Evolutionary conservation across 2,888 invertebrate genomes (phyloP), one percentile per base, ranked within the genome.

Genomic region (Peribatodes rhomboidaria): DNA sequence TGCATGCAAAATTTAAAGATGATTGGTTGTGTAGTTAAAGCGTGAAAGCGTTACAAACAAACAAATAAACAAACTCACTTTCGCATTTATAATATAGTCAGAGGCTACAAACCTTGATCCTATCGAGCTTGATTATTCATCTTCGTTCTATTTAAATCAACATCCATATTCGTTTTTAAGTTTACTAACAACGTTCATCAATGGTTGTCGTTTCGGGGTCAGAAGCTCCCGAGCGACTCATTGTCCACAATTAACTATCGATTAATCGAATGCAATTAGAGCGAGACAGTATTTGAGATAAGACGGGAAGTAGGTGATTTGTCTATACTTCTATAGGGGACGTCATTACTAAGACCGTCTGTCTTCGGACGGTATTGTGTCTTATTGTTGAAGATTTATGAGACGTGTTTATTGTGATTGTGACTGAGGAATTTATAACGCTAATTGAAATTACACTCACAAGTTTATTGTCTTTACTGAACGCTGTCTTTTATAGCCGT

Each of bases 231-330:
- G 18, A 52, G 39, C 31, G 65, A 61, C 60, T 55, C 54, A 64
- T 64, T 56, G 65, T 57, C 27, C 56, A 61, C 54, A 59, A 64
- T 65, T 65, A 65, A 57, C 14, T 61, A 60, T 61, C 60, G 59
- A 65, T 65, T 65, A 65, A 76, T 82, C 80, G 82, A 83, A 88
- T 89, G 80, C 78, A 85, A 86, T 89, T 87, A 86, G 86, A 86
- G 82, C 81, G 85, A 84, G 84, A 90, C 88, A 86, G 86, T 83
- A 78, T 76, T 70, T 72, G 69, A 76, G 79, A 83, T 83, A 81
- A 82, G 72, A 80, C 80, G 82, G 82, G 85, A 84, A 86, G 82
- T 79, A 33, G 52, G 52, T 56, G 80, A 86, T 87, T 86, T 85
- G 80, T 74, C 59, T 18, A 20, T 6, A 55, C n/a, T n/a, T n/a